Percentiles rank a stretch among this genome's conserved stretches.
Evolutionary conservation across 1,140 invertebrate species (phyloP).

Genomic region (Adelges cooleyi): DNA sequence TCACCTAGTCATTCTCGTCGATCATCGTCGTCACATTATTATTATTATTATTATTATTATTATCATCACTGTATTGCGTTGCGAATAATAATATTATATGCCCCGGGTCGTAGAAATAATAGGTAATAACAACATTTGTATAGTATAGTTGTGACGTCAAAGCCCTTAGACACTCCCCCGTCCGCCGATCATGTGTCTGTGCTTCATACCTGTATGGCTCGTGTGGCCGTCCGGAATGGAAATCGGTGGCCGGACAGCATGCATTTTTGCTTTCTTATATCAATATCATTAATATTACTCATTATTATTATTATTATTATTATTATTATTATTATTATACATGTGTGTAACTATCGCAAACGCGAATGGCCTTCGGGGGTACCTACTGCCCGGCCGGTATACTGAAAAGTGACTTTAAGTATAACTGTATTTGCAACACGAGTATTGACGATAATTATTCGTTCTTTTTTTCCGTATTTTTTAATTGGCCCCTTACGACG

Average conservation of each 20-base stretch:
- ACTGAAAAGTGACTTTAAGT: no score
- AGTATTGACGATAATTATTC: no score
- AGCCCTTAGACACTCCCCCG: not conserved
- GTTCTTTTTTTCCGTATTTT: no score
- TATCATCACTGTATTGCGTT: not conserved
- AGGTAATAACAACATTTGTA: no score
- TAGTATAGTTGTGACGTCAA: constrained; percentile 17
- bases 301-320: no score
- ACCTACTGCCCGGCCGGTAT: not conserved
- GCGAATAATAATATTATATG: not conserved
- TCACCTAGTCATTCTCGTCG: not conserved
- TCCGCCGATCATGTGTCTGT: not conserved
- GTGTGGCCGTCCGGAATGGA: not conserved
- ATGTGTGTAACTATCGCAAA: not conserved
- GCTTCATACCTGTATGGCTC: not conserved
- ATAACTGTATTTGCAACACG: no score
- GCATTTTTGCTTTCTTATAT: not conserved
- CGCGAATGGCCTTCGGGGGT: not conserved
- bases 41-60: not conserved
- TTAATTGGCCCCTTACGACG: no score
- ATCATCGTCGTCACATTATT: not conserved
- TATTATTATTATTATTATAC: no score
- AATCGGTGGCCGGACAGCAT: not conserved
- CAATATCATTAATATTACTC: no score
- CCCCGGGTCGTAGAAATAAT: not conserved